Evolutionary conservation across 2,113 vertebrate species (phyloP).

Genomic region (Zosterops pallidus): DNA sequence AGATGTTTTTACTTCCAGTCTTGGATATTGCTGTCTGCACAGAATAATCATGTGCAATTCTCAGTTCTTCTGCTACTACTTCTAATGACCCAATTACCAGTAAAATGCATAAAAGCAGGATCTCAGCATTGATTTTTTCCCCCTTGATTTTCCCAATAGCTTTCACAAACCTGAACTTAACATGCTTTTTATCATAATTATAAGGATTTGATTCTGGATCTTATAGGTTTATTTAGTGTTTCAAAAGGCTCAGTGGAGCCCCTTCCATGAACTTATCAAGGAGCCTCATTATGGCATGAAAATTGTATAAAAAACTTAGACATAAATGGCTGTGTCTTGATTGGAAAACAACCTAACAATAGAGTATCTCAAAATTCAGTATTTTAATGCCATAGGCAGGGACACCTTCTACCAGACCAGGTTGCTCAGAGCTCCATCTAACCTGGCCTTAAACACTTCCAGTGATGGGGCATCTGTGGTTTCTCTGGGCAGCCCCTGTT

Average conservation of each 20-base stretch:
- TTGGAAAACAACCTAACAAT: background rate
- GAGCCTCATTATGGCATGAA: background rate
- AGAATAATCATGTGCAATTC: constrained; percentile 26
- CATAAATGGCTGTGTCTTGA: background rate
- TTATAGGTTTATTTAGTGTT: constrained; percentile 31
- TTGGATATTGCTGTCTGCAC: constrained; percentile 7
- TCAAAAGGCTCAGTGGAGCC: background rate
- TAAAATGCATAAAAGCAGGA: constrained; percentile 58
- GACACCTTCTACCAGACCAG: background rate
- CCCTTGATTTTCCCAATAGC: constrained; percentile 35
- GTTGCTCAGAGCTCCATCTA: background rate
- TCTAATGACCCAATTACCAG: constrained; percentile 63
- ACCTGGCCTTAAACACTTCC: background rate
- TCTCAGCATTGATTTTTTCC: constrained; percentile 57
- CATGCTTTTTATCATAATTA: constrained; percentile 30
- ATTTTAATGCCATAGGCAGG: background rate
- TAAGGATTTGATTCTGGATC: constrained; percentile 5
- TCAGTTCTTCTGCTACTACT: constrained; percentile 33
- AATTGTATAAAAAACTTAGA: background rate
- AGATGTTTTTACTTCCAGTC: constrained; percentile 14
- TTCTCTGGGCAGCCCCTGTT: background rate
- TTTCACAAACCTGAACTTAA: constrained; percentile 41
- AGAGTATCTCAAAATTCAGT: background rate
- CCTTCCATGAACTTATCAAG: constrained; percentile 19
- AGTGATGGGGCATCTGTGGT: background rate